Evolutionary conservation across 1,140 invertebrate genomes (phyloP).

Genomic region (Arctopsyche grandis): DNA sequence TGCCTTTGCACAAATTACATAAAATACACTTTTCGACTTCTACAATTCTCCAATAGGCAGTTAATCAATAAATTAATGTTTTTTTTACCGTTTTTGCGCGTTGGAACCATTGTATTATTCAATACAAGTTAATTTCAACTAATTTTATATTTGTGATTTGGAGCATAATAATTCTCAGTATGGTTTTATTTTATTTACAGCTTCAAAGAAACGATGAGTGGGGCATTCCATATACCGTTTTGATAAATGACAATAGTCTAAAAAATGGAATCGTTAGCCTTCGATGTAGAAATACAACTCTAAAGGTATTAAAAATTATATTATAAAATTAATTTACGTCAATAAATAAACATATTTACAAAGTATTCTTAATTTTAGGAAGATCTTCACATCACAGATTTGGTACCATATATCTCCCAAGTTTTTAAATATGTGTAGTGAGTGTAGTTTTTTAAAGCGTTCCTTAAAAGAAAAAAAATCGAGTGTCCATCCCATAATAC

Average conservation of each 20-base stretch:
- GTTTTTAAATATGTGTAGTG: background rate
- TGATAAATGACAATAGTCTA: conserved; percentile 73
- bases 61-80: too few relatives aligned
- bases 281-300: conserved; percentile 77
- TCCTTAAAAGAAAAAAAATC: too few relatives aligned
- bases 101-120: too few relatives aligned
- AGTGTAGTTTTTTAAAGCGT: too few relatives aligned
- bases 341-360: conserved; percentile 51
- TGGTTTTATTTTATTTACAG: conserved; percentile 55
- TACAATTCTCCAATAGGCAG: too few relatives aligned
- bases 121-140: too few relatives aligned
- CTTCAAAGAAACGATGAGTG: conserved; percentile 64
- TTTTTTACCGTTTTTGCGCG: too few relatives aligned
- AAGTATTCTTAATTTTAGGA: conserved; percentile 63
- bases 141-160: too few relatives aligned
- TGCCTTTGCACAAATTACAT: too few relatives aligned
- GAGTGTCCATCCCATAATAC: too few relatives aligned
- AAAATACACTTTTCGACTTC: too few relatives aligned
- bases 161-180: background rate
- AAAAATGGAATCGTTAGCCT: conserved; percentile 77
- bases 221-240: conserved; percentile 75
- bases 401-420: conserved; percentile 40
- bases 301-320: conserved; percentile 60
- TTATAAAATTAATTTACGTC: conserved; percentile 41
- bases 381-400: conserved; percentile 63